phyloP scores from a whole-genome alignment of 2,797 vertebrate species.

The Pipistrellus nathusii region DNA sequence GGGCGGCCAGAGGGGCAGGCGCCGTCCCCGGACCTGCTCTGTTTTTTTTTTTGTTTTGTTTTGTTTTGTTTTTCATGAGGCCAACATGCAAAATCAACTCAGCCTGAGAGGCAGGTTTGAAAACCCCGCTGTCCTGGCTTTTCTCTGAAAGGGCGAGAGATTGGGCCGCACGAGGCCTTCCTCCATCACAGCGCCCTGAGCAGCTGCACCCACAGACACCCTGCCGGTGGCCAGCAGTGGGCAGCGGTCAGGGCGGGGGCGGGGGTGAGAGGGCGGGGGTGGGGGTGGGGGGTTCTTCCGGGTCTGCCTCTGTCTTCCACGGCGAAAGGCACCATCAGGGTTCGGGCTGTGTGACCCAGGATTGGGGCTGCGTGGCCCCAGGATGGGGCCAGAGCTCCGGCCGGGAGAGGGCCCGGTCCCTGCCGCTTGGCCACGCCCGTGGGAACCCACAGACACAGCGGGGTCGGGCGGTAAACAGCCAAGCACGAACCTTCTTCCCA shows the following conservation, averaged over 20 bases:
- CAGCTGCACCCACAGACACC: neutral
- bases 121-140: neutral
- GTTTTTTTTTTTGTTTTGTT: neutral
- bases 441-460: neutral
- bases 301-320: neutral
- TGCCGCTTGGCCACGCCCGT: neutral
- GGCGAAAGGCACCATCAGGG: neutral
- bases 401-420: neutral
- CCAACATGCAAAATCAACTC: neutral
- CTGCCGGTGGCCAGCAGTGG: rapidly evolving
- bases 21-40: neutral
- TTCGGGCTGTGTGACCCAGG: rapidly evolving
- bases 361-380: neutral
- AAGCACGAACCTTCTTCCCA: neutral
- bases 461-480: neutral
- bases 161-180: rapidly evolving
- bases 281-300: too few relatives aligned
- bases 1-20: rapidly evolving
- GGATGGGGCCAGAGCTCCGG: too few relatives aligned
- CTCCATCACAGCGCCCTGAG: neutral
- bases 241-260: rapidly evolving
- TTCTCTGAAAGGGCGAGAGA: neutral
- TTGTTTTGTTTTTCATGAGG: neutral
- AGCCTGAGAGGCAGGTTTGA: neutral
- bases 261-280: too few relatives aligned